Percentiles rank a stretch among this genome's conserved stretches.
These are phyloP conservation scores for Neostethus bicornis DNA, from an alignment of 2,797 vertebrate species.

Conservation along the genomic window DNA sequence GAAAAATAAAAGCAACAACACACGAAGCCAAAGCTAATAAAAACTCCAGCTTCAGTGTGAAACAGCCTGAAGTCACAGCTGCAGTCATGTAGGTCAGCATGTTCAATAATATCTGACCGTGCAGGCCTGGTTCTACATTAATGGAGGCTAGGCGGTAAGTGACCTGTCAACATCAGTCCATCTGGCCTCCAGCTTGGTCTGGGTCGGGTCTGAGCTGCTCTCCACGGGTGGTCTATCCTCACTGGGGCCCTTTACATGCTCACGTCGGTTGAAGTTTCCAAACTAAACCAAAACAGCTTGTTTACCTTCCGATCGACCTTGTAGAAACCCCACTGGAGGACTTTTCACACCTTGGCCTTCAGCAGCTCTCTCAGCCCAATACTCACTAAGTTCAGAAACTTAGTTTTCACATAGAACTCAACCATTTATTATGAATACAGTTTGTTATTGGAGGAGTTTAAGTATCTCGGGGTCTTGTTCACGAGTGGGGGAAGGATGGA, in stretches of 20 bases:
- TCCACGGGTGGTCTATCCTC: conserved; percentile 54
- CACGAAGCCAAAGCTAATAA: conserved; percentile 22
- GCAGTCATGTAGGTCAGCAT: conserved; percentile 34
- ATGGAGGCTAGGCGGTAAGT: conserved; percentile 48
- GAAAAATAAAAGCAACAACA: conserved; percentile 17
- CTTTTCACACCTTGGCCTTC: too few species aligned
- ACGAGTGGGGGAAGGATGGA: too few species aligned
- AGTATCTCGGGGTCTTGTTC: too few species aligned
- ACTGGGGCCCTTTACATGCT: conserved; percentile 39
- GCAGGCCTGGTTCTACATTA: conserved; percentile 39
- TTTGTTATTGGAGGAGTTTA: too few species aligned
- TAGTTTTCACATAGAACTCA: too few species aligned
- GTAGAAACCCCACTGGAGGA: too few species aligned
- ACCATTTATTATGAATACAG: too few species aligned
- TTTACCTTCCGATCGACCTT: conserved; percentile 51
- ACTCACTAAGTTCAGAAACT: too few species aligned
- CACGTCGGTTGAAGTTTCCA: conserved; percentile 48
- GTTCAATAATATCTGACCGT: conserved; percentile 48
- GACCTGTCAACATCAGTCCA: conserved; percentile 55
- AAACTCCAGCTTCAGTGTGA: conserved; percentile 20
- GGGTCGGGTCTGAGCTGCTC: conserved; percentile 18
- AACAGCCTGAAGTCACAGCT: conserved; percentile 42
- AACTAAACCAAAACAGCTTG: conserved; percentile 49
- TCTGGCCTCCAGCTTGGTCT: conserved; percentile 45
- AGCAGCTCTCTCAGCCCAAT: too few species aligned